A percentile compares a stretch with the other conserved stretches of the same genome.
These are phyloP conservation scores for Etheostoma spectabile DNA, from an alignment of 2,113 vertebrate species.

Conservation along the genomic window DNA sequence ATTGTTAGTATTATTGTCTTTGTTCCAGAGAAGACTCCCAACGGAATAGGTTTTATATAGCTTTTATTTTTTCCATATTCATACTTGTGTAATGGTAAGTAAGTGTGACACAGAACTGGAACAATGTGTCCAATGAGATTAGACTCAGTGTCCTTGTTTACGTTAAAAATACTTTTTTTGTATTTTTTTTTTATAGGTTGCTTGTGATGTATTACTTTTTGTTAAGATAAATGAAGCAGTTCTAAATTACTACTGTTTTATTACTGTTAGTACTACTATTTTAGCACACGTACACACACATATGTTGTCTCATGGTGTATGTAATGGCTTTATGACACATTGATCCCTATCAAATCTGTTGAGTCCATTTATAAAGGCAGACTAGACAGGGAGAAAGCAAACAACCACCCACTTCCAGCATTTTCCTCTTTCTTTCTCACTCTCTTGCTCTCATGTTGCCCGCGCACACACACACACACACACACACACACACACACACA, in stretches of 20 bases:
- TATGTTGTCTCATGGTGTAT: slow-evolving; percentile 2
- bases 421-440: background rate
- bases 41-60: slow-evolving; percentile 68
- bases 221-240: background rate
- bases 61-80: slow-evolving; percentile 44
- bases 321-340: slow-evolving; percentile 11
- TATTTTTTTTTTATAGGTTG: slow-evolving; percentile 16
- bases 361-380: slow-evolving; percentile 47
- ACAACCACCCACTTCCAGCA: slow-evolving; percentile 24
- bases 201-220: slow-evolving; percentile 37
- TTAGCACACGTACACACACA: background rate
- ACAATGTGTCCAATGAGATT: slow-evolving; percentile 67
- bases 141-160: slow-evolving; percentile 67
- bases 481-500: background rate
- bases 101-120: slow-evolving; percentile 69
- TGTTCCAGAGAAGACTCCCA: slow-evolving; percentile 57
- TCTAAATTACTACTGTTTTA: slow-evolving; percentile 10
- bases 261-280: background rate
- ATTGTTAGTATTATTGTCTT: slow-evolving; percentile 53
- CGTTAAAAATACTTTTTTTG: slow-evolving; percentile 50
- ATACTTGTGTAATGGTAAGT: slow-evolving; percentile 57
- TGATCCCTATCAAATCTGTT: slow-evolving; percentile 51
- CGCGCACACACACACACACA: slow-evolving; percentile 14
- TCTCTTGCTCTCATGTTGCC: background rate
- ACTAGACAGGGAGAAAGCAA: slow-evolving; percentile 29